These are phyloP conservation scores for Scaptomyza montana DNA, from an alignment of 1,140 invertebrate genomes.

Conservation along the genomic window DNA sequence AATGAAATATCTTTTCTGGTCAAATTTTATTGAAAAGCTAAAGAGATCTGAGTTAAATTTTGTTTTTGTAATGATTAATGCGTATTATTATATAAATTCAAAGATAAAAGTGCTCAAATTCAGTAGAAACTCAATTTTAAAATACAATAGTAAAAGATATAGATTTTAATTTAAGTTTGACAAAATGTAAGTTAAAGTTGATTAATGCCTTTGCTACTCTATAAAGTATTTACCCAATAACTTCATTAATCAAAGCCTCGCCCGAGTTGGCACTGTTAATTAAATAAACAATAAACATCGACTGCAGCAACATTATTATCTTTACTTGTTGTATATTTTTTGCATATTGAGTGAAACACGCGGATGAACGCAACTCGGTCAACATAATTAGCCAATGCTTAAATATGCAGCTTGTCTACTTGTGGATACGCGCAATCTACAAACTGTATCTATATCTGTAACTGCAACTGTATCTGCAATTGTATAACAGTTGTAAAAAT, in stretches of 20 bases:
- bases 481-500: slow-evolving; percentile 65
- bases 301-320: slow-evolving; percentile 19
- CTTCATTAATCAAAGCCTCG: slow-evolving; percentile 24
- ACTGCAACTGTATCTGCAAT: slow-evolving; percentile 30
- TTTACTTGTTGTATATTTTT: neutral
- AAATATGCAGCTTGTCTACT: slow-evolving; percentile 23
- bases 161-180: too few species aligned
- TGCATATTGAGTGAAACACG: slow-evolving; percentile 22
- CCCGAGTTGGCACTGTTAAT: slow-evolving; percentile 56
- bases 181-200: neutral
- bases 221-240: slow-evolving; percentile 12
- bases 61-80: too few species aligned
- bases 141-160: too few species aligned
- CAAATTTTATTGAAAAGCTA: slow-evolving; percentile 54
- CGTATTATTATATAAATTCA: too few species aligned
- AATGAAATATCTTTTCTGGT: slow-evolving; percentile 28
- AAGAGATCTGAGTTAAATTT: slow-evolving; percentile 9
- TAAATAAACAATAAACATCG: slow-evolving; percentile 43
- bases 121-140: too few species aligned
- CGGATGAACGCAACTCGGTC: slow-evolving; percentile 53
- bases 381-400: slow-evolving; percentile 73
- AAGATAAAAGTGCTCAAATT: too few species aligned
- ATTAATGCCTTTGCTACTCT: neutral
- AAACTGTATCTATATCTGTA: slow-evolving; percentile 1
- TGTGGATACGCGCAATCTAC: slow-evolving; percentile 3